These are phyloP conservation scores for Poliocrania exsul DNA, from an alignment of 2,797 vertebrate genomes.

Conservation along the genomic window DNA sequence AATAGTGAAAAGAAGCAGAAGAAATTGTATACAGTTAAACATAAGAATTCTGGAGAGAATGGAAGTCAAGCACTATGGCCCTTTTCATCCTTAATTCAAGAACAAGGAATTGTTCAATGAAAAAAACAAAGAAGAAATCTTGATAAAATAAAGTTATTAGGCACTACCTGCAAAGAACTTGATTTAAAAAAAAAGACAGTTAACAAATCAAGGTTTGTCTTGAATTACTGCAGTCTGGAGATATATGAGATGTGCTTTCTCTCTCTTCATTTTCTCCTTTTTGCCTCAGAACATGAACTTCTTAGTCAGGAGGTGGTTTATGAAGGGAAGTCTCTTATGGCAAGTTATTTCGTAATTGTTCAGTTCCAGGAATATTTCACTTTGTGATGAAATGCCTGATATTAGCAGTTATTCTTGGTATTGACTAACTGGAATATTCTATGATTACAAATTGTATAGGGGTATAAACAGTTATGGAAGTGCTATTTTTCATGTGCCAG, in stretches of 20 bases:
- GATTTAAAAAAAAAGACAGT: neutral
- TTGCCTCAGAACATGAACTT: neutral
- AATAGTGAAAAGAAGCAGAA: neutral
- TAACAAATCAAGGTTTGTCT: neutral
- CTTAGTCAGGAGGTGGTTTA: neutral
- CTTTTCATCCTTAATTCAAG: neutral
- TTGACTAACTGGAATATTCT: conserved; percentile 9
- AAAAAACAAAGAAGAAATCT: neutral
- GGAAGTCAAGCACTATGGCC: neutral
- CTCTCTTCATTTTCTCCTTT: neutral
- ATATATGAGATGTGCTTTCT: neutral
- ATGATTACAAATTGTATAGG: conserved; percentile 17
- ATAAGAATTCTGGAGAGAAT: neutral
- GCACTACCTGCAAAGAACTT: neutral
- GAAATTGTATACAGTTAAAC: neutral
- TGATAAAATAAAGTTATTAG: neutral
- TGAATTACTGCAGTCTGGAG: neutral
- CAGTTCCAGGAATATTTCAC: neutral
- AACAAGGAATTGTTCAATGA: neutral
- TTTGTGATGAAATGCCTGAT: neutral
- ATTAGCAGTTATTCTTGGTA: conserved; percentile 1
- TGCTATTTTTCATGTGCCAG: conserved; percentile 36
- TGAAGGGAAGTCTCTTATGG: neutral
- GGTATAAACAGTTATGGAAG: conserved; percentile 41
- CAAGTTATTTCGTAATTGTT: neutral